A percentile compares a stretch with the other conserved stretches of the same genome.
Conservation (phyloP, 1,140 invertebrate species). For the Heliothis subflexa region DNA sequence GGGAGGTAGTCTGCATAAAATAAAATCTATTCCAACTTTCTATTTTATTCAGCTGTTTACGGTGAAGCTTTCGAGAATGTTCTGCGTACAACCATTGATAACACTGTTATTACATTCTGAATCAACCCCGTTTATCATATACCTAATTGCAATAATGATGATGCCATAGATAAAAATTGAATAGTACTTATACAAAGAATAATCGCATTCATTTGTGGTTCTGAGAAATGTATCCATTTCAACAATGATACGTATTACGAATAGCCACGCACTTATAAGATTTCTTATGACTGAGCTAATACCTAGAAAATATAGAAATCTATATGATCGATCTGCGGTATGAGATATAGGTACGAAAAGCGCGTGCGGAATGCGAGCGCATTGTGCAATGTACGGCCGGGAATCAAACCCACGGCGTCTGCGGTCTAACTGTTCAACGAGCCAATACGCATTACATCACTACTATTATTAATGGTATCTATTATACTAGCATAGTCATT, state of each 20-base stretch:
- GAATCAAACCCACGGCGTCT: conserved; percentile 61
- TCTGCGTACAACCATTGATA: conserved; percentile 1
- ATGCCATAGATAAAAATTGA: conserved; percentile 16
- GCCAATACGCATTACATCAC: conserved; percentile 52
- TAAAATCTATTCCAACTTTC: conserved; percentile 32
- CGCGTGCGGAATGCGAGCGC: conserved; percentile 50
- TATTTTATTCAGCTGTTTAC: conserved; percentile 23
- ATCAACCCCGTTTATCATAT: neutral
- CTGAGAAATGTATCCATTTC: conserved; percentile 24
- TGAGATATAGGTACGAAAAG: conserved; percentile 42
- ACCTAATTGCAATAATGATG: conserved; percentile 4
- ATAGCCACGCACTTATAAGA: neutral
- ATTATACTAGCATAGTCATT: conserved; percentile 39
- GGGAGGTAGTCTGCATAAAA: conserved; percentile 32
- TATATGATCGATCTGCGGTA: conserved; percentile 46
- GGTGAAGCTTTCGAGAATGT: conserved; percentile 21
- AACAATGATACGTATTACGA: conserved; percentile 15
- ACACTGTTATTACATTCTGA: neutral
- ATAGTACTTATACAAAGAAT: conserved; percentile 1
- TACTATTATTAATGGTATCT: conserved; percentile 48
- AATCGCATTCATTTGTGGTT: conserved; percentile 13
- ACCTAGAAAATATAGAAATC: conserved; percentile 48
- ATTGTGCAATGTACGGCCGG: conserved; percentile 65
- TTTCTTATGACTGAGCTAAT: neutral
- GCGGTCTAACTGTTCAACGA: conserved; percentile 60